phyloP scores from a whole-genome alignment of 2,113 vertebrate genomes.

The Polypterus bichir region DNA sequence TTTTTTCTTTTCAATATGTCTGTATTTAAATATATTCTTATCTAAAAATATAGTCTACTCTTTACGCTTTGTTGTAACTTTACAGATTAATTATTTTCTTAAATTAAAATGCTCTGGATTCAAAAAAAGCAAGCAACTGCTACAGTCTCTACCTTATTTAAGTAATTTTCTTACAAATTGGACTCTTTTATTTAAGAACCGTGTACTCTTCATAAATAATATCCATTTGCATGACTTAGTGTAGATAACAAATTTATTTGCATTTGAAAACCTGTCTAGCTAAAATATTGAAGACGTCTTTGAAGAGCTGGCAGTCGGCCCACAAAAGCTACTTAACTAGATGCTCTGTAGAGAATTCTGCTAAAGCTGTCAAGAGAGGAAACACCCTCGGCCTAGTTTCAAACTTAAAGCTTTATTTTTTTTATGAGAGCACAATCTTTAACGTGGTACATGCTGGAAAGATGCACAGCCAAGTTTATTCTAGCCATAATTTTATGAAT shows the following conservation, averaged over 20 bases:
- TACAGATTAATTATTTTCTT: too few relatives aligned
- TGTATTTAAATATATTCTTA: too few relatives aligned
- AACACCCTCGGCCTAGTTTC: not conserved
- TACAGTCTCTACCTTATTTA: slow-evolving; percentile 1
- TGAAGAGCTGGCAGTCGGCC: slow-evolving; percentile 4
- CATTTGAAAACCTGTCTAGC: slow-evolving; percentile 3
- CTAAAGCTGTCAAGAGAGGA: slow-evolving; percentile 2
- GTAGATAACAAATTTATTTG: not conserved
- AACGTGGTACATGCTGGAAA: too few relatives aligned
- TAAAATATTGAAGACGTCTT: slow-evolving; percentile 2
- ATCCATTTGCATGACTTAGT: not conserved
- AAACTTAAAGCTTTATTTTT: not conserved
- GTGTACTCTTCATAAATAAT: slow-evolving; percentile 3
- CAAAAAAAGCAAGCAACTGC: not conserved
- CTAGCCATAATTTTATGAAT: too few relatives aligned
- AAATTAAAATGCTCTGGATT: too few relatives aligned
- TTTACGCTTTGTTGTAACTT: too few relatives aligned
- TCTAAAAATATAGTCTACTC: too few relatives aligned
- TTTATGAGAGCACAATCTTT: too few relatives aligned
- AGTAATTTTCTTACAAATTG: slow-evolving; percentile 13
- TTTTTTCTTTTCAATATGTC: too few relatives aligned
- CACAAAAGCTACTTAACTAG: slow-evolving; percentile 1
- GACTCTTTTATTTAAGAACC: slow-evolving; percentile 1
- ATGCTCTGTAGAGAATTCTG: not conserved
- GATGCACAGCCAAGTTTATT: too few relatives aligned